These are phyloP conservation scores for Anomalospiza imberbis DNA, from an alignment of 2,797 vertebrate genomes.

Conservation along the genomic window DNA sequence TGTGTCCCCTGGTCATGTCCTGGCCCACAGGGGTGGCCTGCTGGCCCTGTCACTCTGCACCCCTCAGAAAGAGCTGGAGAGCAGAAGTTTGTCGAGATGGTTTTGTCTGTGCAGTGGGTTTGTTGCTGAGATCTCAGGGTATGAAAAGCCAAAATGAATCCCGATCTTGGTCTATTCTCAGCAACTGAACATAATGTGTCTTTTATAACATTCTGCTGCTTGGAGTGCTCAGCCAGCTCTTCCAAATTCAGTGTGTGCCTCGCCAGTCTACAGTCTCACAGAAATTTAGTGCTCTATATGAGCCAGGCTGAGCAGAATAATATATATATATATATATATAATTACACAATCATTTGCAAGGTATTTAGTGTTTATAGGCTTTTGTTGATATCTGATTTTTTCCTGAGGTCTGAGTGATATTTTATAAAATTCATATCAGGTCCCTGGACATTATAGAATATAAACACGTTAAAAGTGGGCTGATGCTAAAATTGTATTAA, in stretches of 20 bases:
- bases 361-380: neutral
- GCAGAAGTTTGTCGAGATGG: fast-evolving
- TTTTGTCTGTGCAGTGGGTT: neutral
- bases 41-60: fast-evolving
- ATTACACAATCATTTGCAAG: fast-evolving
- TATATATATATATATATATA: neutral
- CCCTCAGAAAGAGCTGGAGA: neutral
- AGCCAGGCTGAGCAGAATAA: neutral
- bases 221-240: neutral
- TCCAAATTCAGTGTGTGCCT: neutral
- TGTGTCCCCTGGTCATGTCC: fast-evolving
- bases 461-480: neutral
- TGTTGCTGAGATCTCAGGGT: neutral
- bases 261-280: neutral
- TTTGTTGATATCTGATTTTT: neutral
- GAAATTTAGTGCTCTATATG: neutral
- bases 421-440: neutral
- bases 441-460: neutral
- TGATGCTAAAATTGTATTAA: neutral
- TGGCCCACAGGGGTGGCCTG: fast-evolving
- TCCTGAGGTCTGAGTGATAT: neutral
- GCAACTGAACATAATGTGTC: neutral
- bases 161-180: neutral
- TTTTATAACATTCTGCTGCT: neutral
- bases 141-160: neutral